Percentiles rank a stretch among this genome's conserved stretches.
Conservation (phyloP, 2,797 vertebrate species). For the Monodelphis domestica region DNA sequence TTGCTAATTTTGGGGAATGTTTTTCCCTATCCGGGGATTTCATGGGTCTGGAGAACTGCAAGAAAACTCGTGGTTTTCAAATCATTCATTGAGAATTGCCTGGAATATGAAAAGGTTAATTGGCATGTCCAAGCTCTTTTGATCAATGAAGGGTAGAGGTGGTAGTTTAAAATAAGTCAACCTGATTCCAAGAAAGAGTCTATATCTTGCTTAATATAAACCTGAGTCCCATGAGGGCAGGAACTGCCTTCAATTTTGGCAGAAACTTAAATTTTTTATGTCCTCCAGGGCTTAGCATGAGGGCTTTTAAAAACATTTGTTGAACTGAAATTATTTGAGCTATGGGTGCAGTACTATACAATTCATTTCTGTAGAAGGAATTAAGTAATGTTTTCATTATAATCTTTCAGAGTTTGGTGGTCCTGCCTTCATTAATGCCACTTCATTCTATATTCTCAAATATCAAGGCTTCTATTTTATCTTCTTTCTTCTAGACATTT, state of each 20-base stretch:
- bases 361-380: no score
- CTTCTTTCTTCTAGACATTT: background rate
- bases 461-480: background rate
- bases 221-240: background rate
- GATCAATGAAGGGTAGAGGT: background rate
- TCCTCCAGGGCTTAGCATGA: background rate
- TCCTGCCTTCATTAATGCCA: background rate
- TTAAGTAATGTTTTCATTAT: background rate
- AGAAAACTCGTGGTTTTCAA: no score
- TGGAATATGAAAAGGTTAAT: no score
- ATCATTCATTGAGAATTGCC: no score
- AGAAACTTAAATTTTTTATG: background rate
- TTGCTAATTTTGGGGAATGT: background rate
- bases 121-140: no score
- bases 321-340: no score
- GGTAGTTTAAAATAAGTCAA: background rate
- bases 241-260: background rate
- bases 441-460: background rate
- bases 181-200: background rate
- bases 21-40: background rate
- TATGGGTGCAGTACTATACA: no score
- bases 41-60: background rate
- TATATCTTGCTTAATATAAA: background rate
- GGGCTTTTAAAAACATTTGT: no score
- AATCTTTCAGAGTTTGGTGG: background rate